These are phyloP conservation scores for Physella acuta DNA, from an alignment of 1,140 invertebrate genomes.

Conservation along the genomic window DNA sequence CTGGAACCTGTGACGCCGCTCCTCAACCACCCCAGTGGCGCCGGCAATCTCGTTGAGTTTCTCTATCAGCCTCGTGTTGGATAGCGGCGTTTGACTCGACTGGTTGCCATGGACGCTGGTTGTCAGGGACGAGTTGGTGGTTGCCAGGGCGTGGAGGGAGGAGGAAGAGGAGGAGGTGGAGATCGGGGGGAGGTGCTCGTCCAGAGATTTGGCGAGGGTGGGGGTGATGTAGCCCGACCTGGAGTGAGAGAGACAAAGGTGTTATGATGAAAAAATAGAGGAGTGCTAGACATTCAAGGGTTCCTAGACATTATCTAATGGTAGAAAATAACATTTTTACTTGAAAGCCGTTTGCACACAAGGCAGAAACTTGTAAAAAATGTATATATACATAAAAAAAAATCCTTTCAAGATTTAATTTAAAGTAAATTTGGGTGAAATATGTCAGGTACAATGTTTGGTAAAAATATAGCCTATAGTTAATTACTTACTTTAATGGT, in stretches of 20 bases:
- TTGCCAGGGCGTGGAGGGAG: neutral
- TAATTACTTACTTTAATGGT: no score
- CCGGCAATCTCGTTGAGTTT: constrained; percentile 38
- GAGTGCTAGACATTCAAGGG: no score
- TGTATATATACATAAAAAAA: no score
- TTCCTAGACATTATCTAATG: no score
- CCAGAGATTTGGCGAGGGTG: constrained; percentile 7
- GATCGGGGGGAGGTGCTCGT: constrained; percentile 12
- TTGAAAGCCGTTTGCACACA: no score
- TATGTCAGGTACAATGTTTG: no score
- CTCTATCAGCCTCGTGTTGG: constrained; percentile 38
- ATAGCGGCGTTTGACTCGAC: neutral
- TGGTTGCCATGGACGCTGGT: neutral
- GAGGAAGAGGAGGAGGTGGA: neutral
- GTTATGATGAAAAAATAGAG: no score
- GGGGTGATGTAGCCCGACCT: constrained; percentile 29
- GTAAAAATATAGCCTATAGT: no score
- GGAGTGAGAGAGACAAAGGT: neutral
- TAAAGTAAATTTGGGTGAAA: no score
- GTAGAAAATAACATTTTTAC: no score
- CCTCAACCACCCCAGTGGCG: constrained; percentile 21
- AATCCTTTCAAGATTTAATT: no score
- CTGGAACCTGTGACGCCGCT: constrained; percentile 32
- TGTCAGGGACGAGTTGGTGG: neutral
- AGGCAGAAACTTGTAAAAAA: no score